A percentile compares a stretch with the other conserved stretches of the same genome.
phyloP scores from a whole-genome alignment of 2,888 invertebrate genomes.

The Calephelis perditalis region DNA sequence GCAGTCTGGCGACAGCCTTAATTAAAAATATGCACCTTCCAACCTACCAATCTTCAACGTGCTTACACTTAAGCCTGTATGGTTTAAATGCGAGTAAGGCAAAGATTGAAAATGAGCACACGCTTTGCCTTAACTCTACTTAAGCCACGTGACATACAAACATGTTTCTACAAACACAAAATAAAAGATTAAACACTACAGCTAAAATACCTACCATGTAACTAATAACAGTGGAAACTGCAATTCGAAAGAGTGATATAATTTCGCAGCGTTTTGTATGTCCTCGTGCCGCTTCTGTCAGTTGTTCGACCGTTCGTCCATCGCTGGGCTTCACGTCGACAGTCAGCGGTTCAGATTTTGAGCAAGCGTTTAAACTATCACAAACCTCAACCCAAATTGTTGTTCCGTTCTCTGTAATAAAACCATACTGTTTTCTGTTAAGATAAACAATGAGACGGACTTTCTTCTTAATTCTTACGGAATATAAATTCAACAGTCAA shows the following conservation, averaged over 20 bases:
- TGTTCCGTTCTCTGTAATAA: slow-evolving; percentile 38
- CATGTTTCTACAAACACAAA: not conserved
- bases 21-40: too few species aligned
- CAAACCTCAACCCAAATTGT: slow-evolving; percentile 48
- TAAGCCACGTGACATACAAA: too few species aligned
- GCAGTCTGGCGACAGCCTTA: slow-evolving; percentile 21
- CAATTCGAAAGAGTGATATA: not conserved
- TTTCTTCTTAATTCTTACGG: too few species aligned
- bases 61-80: too few species aligned
- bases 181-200: slow-evolving; percentile 31
- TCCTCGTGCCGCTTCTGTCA: slow-evolving; percentile 37
- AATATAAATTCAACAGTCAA: too few species aligned
- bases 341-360: slow-evolving; percentile 27
- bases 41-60: too few species aligned
- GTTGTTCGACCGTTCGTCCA: slow-evolving; percentile 34
- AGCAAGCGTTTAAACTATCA: slow-evolving; percentile 47
- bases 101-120: too few species aligned
- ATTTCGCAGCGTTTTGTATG: slow-evolving; percentile 45
- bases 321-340: slow-evolving; percentile 35
- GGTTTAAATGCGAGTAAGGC: too few species aligned
- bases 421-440: not conserved
- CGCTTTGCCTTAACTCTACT: too few species aligned
- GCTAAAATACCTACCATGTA: slow-evolving; percentile 31
- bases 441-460: too few species aligned
- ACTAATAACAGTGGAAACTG: not conserved